Evolutionary conservation across 2,113 vertebrate genomes (phyloP).

Genomic region (Eptesicus fuscus): DNA sequence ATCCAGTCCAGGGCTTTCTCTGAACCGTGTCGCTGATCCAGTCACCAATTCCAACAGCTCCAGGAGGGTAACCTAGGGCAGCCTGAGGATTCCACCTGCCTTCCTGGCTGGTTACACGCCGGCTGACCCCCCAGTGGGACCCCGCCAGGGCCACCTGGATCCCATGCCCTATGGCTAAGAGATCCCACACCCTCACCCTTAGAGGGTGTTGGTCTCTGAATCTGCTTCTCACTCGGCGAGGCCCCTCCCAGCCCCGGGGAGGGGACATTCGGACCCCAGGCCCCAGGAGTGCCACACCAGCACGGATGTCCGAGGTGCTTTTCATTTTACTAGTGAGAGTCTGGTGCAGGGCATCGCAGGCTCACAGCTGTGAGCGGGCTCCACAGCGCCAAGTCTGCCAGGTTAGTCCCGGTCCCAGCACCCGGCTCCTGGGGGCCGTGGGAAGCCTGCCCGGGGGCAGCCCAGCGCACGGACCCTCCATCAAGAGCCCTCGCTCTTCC

Average conservation of each 20-base stretch:
- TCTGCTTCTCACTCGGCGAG: rapidly evolving
- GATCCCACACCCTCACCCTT: neutral
- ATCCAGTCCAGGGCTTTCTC: neutral
- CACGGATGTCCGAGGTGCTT: neutral
- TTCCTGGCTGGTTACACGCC: neutral
- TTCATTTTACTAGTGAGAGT: rapidly evolving
- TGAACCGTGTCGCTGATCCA: rapidly evolving
- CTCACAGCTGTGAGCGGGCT: neutral
- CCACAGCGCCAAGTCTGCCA: neutral
- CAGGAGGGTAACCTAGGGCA: rapidly evolving
- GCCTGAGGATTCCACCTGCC: no score
- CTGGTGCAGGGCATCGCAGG: neutral
- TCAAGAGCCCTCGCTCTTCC: neutral
- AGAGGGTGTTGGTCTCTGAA: neutral
- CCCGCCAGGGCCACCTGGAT: neutral
- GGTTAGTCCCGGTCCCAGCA: neutral
- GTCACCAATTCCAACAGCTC: neutral
- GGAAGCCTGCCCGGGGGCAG: neutral
- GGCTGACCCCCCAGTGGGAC: neutral
- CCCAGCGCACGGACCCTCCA: rapidly evolving
- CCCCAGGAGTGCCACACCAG: neutral
- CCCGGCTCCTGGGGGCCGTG: neutral
- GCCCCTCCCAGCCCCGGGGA: neutral
- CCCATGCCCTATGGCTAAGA: neutral
- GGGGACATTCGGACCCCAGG: neutral